Conservation (phyloP, 2,888 invertebrate species). For the Schizotus pectinicornis region DNA sequence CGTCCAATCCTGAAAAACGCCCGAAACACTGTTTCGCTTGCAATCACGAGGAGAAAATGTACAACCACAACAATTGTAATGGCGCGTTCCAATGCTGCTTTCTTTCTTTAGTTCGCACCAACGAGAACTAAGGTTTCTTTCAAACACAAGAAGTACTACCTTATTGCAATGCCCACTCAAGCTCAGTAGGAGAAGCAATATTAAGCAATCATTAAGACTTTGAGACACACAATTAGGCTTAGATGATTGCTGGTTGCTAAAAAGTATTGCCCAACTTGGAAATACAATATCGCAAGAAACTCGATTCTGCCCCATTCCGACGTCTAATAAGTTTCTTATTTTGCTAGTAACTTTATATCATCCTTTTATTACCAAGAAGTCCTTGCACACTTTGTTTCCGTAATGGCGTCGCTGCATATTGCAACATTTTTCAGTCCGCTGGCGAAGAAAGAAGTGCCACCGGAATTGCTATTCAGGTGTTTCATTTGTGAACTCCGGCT, state of each 20-base stretch:
- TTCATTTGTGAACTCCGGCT: not conserved
- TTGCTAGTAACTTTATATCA: slow-evolving; percentile 16
- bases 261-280: no score
- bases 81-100: no score
- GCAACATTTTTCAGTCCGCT: slow-evolving; percentile 5
- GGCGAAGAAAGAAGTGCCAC: slow-evolving; percentile 1
- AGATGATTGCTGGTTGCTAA: no score
- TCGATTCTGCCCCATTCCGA: slow-evolving; percentile 5
- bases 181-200: no score
- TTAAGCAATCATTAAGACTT: no score
- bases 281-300: slow-evolving; percentile 3
- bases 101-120: no score
- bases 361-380: slow-evolving; percentile 16
- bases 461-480: not conserved
- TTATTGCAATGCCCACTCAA: no score
- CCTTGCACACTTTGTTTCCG: slow-evolving; percentile 10
- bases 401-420: slow-evolving; percentile 22
- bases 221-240: slow-evolving; percentile 9
- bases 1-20: not conserved
- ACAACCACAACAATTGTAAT: no score
- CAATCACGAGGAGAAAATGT: no score
- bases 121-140: no score
- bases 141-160: no score
- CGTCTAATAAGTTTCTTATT: slow-evolving; percentile 20
- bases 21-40: no score